Evolutionary conservation across 2,888 invertebrate genomes (phyloP).

Genomic region (Epinotia nisella): DNA sequence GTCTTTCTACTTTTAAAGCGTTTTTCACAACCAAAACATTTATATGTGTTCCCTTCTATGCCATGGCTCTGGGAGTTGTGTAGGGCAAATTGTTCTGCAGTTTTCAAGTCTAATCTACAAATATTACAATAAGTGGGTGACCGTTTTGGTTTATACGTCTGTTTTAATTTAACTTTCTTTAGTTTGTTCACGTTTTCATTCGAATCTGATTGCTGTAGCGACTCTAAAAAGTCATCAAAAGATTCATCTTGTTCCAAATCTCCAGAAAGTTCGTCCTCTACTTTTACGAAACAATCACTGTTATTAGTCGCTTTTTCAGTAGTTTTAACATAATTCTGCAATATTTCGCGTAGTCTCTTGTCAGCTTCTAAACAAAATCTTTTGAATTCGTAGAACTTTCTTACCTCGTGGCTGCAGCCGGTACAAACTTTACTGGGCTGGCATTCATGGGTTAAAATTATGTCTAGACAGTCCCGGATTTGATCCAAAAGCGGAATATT

Average conservation of each 20-base stretch:
- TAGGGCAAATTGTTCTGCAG: slow-evolving; percentile 51
- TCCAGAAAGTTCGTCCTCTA: slow-evolving; percentile 46
- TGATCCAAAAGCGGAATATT: slow-evolving; percentile 56
- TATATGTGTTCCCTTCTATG: slow-evolving; percentile 62
- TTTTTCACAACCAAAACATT: slow-evolving; percentile 76
- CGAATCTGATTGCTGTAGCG: slow-evolving; percentile 46
- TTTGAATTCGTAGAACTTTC: slow-evolving; percentile 68
- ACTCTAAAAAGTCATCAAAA: slow-evolving; percentile 47
- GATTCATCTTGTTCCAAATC: slow-evolving; percentile 41
- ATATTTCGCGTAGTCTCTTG: slow-evolving; percentile 59
- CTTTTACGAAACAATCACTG: slow-evolving; percentile 44
- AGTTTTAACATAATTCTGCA: slow-evolving; percentile 46
- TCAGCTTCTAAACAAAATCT: slow-evolving; percentile 65
- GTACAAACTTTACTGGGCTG: slow-evolving; percentile 65
- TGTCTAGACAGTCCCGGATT: slow-evolving; percentile 65
- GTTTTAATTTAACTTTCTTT: slow-evolving; percentile 48
- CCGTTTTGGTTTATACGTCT: slow-evolving; percentile 55
- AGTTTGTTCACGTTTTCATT: slow-evolving; percentile 46
- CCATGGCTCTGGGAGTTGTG: slow-evolving; percentile 69
- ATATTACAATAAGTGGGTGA: slow-evolving; percentile 66
- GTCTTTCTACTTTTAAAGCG: slow-evolving; percentile 63
- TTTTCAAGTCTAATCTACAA: slow-evolving; percentile 64
- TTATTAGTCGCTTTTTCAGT: slow-evolving; percentile 36
- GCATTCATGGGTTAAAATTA: slow-evolving; percentile 56
- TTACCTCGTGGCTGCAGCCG: slow-evolving; percentile 61